Conservation (phyloP, 2,113 vertebrate genomes). For the Sinocyclocheilus rhinocerous region DNA sequence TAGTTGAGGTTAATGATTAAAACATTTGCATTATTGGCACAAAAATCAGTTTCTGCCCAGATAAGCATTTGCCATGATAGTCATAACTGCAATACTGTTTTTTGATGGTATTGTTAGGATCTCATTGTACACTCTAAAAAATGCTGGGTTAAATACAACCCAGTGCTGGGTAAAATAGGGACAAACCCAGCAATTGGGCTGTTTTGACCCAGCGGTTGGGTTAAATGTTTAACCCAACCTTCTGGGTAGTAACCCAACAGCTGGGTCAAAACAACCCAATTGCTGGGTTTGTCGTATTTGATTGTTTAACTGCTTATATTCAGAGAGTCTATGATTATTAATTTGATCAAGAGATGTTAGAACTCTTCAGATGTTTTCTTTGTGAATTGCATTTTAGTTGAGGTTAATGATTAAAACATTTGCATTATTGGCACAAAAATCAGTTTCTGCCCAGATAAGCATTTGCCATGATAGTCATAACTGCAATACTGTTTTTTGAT, state of each 20-base stretch:
- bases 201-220: too few relatives aligned
- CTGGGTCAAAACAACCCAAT: too few relatives aligned
- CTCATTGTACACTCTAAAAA: too few relatives aligned
- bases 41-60: not conserved
- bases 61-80: not conserved
- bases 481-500: not conserved
- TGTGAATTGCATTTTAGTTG: not conserved
- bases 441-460: not conserved
- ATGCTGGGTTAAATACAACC: too few relatives aligned
- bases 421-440: not conserved
- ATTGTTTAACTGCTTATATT: not conserved
- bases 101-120: not conserved
- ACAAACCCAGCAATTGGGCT: too few relatives aligned
- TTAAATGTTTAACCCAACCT: too few relatives aligned
- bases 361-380: not conserved
- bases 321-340: not conserved
- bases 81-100: not conserved
- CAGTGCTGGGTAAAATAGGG: too few relatives aligned
- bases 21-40: not conserved
- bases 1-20: not conserved
- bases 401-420: not conserved
- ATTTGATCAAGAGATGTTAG: not conserved
- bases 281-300: too few relatives aligned
- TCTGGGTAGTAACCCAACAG: too few relatives aligned
- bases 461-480: not conserved